These are phyloP conservation scores for Stegana nigrithorax DNA, from an alignment of 2,888 invertebrate species.

Conservation along the genomic window DNA sequence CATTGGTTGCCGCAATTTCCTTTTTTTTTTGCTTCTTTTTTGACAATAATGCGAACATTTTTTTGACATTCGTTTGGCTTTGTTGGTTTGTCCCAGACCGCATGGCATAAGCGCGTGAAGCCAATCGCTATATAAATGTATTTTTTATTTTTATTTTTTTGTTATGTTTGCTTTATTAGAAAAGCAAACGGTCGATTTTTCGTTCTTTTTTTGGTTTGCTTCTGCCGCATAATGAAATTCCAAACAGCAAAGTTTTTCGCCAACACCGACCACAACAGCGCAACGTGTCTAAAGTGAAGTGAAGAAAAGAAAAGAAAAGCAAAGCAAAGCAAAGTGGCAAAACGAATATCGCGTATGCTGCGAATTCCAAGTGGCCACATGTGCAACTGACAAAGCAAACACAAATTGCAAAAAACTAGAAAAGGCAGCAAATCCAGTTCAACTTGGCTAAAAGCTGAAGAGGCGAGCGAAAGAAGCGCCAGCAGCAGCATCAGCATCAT, in stretches of 20 bases:
- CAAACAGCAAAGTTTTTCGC: conserved; percentile 11
- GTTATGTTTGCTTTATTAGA: too few species aligned
- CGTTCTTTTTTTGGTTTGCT: conserved; percentile 1
- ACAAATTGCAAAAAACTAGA: conserved; percentile 17
- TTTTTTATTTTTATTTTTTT: too few species aligned
- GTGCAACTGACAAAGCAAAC: conserved; percentile 52
- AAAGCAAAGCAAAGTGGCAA: neutral
- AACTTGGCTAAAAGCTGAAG: neutral
- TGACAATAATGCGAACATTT: too few species aligned
- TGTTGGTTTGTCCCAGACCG: too few species aligned
- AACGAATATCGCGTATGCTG: conserved; percentile 8
- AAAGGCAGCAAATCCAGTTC: neutral
- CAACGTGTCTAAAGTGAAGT: conserved; percentile 26
- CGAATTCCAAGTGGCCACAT: conserved; percentile 36
- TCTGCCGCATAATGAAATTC: conserved; percentile 4
- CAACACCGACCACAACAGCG: conserved; percentile 26
- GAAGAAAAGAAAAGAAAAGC: conserved; percentile 8
- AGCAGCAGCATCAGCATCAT: too few species aligned
- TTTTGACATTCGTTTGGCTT: too few species aligned
- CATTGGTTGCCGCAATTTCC: too few species aligned
- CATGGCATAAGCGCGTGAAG: too few species aligned
- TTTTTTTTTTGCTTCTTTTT: too few species aligned
- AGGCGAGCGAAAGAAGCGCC: too few species aligned
- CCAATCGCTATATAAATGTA: too few species aligned
- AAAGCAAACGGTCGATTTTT: too few species aligned